phyloP scores from a whole-genome alignment of 1,140 invertebrate species.

The Hylyphantes graminicola region DNA sequence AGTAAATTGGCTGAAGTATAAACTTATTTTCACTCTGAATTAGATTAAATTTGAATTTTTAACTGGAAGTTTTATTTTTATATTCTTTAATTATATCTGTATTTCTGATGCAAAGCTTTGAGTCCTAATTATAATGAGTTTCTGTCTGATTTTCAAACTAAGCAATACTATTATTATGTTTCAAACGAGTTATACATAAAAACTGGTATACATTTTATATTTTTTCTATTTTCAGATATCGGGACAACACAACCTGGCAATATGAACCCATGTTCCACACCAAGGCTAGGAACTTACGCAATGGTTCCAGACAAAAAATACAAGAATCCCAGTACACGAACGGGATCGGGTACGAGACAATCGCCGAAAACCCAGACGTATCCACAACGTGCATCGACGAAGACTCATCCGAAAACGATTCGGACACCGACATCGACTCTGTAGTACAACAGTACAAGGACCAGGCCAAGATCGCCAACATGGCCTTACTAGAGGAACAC shows the following conservation, averaged over 20 bases:
- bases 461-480: slow-evolving; percentile 46
- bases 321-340: slow-evolving; percentile 48
- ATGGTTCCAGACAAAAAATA: slow-evolving; percentile 35
- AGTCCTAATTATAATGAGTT: too few relatives aligned
- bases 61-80: too few relatives aligned
- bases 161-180: too few relatives aligned
- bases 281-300: slow-evolving; percentile 16
- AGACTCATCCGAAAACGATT: neutral
- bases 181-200: too few relatives aligned
- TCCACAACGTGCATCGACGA: slow-evolving; percentile 44
- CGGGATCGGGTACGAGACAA: slow-evolving; percentile 7
- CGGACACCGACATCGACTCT: slow-evolving; percentile 41
- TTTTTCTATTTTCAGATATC: slow-evolving; percentile 14
- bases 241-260: slow-evolving; percentile 48
- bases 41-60: too few relatives aligned
- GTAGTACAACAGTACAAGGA: slow-evolving; percentile 50
- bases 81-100: too few relatives aligned
- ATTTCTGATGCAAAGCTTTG: too few relatives aligned
- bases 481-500: slow-evolving; percentile 24
- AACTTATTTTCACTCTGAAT: too few relatives aligned
- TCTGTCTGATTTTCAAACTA: too few relatives aligned
- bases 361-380: neutral
- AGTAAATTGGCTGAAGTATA: too few relatives aligned
- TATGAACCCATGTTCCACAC: slow-evolving; percentile 54
- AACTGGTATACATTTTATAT: too few relatives aligned